Evolutionary conservation across 2,888 invertebrate species (phyloP).

Genomic region (Pseudococcus jackbeardsleyi): DNA sequence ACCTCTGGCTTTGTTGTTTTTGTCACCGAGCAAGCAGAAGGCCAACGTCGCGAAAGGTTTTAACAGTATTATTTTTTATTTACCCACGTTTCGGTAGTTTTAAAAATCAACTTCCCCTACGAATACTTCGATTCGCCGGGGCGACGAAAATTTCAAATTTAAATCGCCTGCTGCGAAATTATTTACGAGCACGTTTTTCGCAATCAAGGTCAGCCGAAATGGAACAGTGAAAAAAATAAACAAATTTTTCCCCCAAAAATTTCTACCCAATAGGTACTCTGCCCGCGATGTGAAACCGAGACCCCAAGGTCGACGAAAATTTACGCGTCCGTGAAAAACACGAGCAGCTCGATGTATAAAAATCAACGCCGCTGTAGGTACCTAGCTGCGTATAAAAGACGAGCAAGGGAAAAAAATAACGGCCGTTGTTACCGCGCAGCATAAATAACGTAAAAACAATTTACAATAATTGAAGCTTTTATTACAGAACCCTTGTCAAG

Average conservation of each 20-base stretch:
- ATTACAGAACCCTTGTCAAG: constrained; percentile 39
- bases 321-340: neutral
- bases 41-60: neutral
- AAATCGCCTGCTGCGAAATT: neutral
- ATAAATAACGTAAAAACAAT: constrained; percentile 30
- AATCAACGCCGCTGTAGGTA: neutral
- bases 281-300: no score
- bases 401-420: constrained; percentile 6
- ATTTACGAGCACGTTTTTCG: constrained; percentile 37
- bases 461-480: constrained; percentile 46
- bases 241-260: neutral
- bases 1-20: constrained; percentile 20
- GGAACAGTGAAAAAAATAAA: neutral
- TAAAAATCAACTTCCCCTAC: constrained; percentile 8
- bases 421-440: neutral
- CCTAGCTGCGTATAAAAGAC: neutral
- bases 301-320: neutral
- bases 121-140: neutral
- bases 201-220: neutral
- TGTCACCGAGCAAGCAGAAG: neutral
- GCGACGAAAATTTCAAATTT: constrained; percentile 1
- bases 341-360: neutral
- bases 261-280: neutral
- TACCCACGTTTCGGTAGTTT: constrained; percentile 7
- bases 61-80: constrained; percentile 18